phyloP scores from a whole-genome alignment of 2,888 invertebrate species.

The Himalopsyche japonica region DNA sequence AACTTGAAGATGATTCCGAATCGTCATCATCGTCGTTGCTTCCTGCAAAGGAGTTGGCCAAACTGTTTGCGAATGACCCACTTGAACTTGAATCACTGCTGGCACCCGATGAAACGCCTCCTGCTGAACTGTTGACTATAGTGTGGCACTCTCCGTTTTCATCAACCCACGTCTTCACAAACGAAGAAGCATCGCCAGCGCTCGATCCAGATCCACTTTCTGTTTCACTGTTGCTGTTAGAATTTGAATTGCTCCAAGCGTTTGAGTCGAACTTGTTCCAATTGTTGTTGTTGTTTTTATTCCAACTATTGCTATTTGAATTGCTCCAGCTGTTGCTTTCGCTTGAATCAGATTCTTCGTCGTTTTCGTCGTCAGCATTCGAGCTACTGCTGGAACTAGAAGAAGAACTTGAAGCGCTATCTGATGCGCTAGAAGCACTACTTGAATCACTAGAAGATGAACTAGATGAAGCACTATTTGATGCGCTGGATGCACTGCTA shows the following conservation, averaged over 20 bases:
- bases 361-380: neutral
- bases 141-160: neutral
- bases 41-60: neutral
- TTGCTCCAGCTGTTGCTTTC: neutral
- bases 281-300: neutral
- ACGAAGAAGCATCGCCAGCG: neutral
- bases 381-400: neutral
- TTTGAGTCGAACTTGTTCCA: neutral
- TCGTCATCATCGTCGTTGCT: neutral
- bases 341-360: neutral
- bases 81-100: neutral
- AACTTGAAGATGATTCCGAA: neutral
- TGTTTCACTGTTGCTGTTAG: neutral
- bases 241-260: neutral
- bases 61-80: neutral
- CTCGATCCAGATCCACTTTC: neutral
- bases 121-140: neutral
- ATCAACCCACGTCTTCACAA: neutral
- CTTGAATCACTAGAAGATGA: neutral
- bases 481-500: neutral
- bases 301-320: neutral
- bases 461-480: neutral
- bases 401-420: neutral
- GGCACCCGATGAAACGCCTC: neutral
- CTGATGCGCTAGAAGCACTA: neutral